Evolutionary conservation across 23 tunicate species (phyloP).

Genomic region (Trididemnum nubilum): DNA sequence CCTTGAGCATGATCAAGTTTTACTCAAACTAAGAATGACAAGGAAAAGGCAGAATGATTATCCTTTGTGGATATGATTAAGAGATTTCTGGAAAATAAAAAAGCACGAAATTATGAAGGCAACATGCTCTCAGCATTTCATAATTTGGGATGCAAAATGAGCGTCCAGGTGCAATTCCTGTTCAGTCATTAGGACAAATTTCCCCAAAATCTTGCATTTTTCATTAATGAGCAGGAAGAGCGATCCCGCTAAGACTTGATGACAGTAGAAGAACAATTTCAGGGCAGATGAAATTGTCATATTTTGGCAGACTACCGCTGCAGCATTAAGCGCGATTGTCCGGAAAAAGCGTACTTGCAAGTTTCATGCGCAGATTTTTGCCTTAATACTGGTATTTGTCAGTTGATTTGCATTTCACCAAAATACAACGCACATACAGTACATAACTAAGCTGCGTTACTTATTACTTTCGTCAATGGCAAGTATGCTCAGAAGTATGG

Average conservation of each 20-base stretch:
- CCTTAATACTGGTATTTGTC: too few relatives aligned
- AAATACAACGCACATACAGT: too few relatives aligned
- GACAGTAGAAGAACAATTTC: neutral
- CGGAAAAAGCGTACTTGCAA: neutral
- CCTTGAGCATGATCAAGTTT: neutral
- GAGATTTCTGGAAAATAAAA: too few relatives aligned
- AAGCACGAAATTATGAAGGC: too few relatives aligned
- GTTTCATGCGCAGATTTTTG: neutral
- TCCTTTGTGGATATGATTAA: neutral
- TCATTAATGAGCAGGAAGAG: neutral
- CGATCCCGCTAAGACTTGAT: neutral
- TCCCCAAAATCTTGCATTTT: neutral
- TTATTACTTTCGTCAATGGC: neutral
- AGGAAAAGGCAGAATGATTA: neutral
- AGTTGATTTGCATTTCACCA: too few relatives aligned
- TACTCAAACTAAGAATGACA: neutral
- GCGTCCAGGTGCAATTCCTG: neutral
- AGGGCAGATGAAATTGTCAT: neutral
- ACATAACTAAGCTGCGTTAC: neutral
- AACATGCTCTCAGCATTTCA: constrained; percentile 3
- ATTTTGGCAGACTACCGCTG: neutral
- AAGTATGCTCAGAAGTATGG: neutral
- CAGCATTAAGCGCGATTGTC: too few relatives aligned
- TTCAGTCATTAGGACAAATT: neutral
- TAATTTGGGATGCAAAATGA: neutral